Evolutionary conservation across 23 tunicate species (phyloP), one percentile per base, ranked within the genome.

Genomic region (Ciona savignyi): DNA sequence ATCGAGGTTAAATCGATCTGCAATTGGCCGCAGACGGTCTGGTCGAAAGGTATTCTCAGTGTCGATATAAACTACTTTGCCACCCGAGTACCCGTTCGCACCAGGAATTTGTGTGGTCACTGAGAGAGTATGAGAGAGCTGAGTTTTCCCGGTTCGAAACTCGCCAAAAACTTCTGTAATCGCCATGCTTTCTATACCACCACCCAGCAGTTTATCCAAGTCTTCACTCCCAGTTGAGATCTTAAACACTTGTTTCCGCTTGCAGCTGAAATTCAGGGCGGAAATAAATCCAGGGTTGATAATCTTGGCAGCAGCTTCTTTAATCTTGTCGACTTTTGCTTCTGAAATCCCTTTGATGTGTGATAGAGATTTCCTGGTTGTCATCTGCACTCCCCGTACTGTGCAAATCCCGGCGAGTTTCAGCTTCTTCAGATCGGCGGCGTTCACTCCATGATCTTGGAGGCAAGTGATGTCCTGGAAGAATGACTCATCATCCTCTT

Each of bases 71-170:
- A 86, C 98, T 9, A 89, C 96, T 62, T 89, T 89, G 35, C 96
- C 96, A 51, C 98, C 98, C 20, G 78, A 28, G 65, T 93, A 89
- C 28, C 95, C 95, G 74, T 82, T 83, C 20, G 81, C 84, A 15
- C 98, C 98, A n/a, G 98, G 98, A 82, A 93, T 70, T 82, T 93
- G 98, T 20, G 98, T 82, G 15, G 98, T 93, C 6, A 93, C 95
- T 66, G 88, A 77, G 25, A 93, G 66, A 3, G 98, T 93, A 72
- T 86, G 95, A 2, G 98, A 89, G 23, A 93, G 67, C 66, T 93
- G 98, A 20, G 98, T 93, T 65, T 93, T 93, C 31, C 98, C 98
- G 4, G 98, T 93, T 70, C 98, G 73, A 82, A 93, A 93, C 68
- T 93, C 98, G 1, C 98, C 98, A 78, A 93, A 93, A 1, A 86